A percentile compares a stretch with the other conserved stretches of the same genome.
phyloP scores from a whole-genome alignment of 2,888 invertebrate genomes.

The Sphaerophoria rueppellii region DNA sequence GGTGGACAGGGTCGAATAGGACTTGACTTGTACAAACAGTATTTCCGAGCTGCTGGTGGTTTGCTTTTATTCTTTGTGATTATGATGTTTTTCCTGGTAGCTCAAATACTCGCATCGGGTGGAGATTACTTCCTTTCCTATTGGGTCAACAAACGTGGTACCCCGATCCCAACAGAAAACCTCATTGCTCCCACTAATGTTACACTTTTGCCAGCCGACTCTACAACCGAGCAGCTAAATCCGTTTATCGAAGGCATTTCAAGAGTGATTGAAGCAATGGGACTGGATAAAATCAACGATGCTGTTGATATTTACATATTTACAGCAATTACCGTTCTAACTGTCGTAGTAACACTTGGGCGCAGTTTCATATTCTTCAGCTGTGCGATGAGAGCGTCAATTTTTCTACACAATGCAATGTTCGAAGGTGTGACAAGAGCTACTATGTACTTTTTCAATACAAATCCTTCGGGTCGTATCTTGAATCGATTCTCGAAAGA shows the following conservation, averaged over 20 bases:
- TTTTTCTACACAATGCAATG: slow-evolving; percentile 91
- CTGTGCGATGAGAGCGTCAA: slow-evolving; percentile 89
- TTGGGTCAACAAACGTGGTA: slow-evolving; percentile 83
- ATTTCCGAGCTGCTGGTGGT: slow-evolving; percentile 88
- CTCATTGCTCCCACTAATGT: slow-evolving; percentile 2
- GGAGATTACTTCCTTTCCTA: slow-evolving; percentile 91
- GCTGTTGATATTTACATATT: slow-evolving; percentile 83
- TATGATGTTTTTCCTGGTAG: slow-evolving; percentile 85
- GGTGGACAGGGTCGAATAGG: slow-evolving; percentile 86
- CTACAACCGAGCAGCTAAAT: slow-evolving; percentile 35
- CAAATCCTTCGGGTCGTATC: slow-evolving; percentile 91
- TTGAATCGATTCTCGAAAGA: slow-evolving; percentile 96
- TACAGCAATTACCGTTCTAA: slow-evolving; percentile 82
- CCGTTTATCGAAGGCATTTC: slow-evolving; percentile 26
- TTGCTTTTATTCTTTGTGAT: slow-evolving; percentile 85
- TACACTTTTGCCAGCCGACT: background rate
- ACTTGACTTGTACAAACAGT: slow-evolving; percentile 85
- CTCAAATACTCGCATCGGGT: slow-evolving; percentile 88
- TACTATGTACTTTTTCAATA: slow-evolving; percentile 93
- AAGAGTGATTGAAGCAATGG: slow-evolving; percentile 40
- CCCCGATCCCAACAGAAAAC: background rate
- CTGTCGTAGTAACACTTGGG: slow-evolving; percentile 80
- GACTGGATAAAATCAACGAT: slow-evolving; percentile 62
- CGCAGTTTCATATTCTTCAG: slow-evolving; percentile 83
- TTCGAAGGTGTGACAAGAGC: slow-evolving; percentile 91